phyloP scores from a whole-genome alignment of 2,797 vertebrate genomes.

The Furcifer pardalis region DNA sequence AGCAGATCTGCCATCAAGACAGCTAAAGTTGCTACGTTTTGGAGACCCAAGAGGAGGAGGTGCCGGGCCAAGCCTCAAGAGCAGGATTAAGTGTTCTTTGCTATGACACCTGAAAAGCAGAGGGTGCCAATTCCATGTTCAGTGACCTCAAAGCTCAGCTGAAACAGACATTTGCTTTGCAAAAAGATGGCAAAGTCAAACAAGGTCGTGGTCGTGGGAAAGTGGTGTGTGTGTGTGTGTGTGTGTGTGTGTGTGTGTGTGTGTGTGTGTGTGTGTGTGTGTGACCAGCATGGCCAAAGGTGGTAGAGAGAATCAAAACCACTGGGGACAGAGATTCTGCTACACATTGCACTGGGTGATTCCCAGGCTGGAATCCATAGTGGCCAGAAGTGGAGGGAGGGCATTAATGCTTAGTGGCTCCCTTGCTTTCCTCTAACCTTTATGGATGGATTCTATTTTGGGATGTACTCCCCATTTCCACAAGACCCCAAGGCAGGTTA shows the following conservation, averaged over 20 bases:
- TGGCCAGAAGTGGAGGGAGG: no score
- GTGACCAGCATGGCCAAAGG: no score
- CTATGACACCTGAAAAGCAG: not conserved
- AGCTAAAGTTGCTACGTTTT: rapidly evolving
- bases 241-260: no score
- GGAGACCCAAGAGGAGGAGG: not conserved
- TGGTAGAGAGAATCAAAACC: no score
- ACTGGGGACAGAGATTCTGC: no score
- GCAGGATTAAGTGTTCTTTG: conserved; percentile 46
- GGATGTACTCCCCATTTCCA: not conserved
- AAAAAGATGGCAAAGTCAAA: conserved; percentile 36
- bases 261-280: no score
- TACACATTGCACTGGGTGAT: not conserved
- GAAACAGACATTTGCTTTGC: conserved; percentile 24
- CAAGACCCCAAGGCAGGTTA: not conserved
- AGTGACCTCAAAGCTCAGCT: not conserved
- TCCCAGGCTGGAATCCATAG: not conserved
- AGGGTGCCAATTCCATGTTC: conserved; percentile 6
- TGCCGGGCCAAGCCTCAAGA: not conserved
- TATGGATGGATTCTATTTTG: no score
- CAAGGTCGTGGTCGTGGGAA: not conserved
- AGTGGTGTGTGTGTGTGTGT: no score
- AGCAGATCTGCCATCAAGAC: not conserved
- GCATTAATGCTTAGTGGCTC: no score
- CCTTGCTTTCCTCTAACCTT: no score